Evolutionary conservation across 2,797 vertebrate genomes (phyloP).

Genomic region (Mycteria americana): DNA sequence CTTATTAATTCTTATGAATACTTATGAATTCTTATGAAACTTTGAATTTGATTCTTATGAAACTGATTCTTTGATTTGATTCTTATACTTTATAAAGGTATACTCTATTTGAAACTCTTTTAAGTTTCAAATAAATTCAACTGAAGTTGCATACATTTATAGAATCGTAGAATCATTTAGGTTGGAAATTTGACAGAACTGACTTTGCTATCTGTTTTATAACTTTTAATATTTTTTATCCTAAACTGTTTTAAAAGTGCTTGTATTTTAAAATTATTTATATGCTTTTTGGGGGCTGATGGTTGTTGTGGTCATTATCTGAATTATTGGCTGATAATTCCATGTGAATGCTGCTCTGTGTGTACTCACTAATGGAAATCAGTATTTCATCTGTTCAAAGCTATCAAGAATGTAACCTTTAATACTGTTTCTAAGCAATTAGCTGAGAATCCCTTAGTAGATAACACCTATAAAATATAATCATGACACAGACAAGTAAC

Average conservation of each 20-base stretch:
- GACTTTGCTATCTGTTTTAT: neutral
- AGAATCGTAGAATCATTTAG: too few species aligned
- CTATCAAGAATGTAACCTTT: neutral
- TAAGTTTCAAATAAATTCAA: neutral
- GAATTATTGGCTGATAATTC: neutral
- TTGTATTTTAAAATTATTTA: neutral
- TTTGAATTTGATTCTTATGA: too few species aligned
- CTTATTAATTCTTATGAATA: too few species aligned
- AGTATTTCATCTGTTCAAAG: neutral
- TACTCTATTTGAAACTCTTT: too few species aligned
- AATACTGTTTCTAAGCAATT: neutral
- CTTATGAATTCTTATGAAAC: too few species aligned
- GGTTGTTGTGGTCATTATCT: neutral
- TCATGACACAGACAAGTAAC: neutral
- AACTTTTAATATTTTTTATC: neutral
- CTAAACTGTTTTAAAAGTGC: neutral
- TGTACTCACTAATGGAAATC: neutral
- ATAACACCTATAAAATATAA: neutral
- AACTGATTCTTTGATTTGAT: too few species aligned
- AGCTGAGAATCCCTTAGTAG: neutral
- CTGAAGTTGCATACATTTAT: neutral
- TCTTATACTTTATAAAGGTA: too few species aligned
- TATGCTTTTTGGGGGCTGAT: neutral
- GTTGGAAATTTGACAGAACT: neutral
- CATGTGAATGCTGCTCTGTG: neutral